A percentile compares a stretch with the other conserved stretches of the same genome.
These are phyloP conservation scores for Grammomys dolichurus DNA, from an alignment of 2,113 vertebrate species.

Conservation along the genomic window DNA sequence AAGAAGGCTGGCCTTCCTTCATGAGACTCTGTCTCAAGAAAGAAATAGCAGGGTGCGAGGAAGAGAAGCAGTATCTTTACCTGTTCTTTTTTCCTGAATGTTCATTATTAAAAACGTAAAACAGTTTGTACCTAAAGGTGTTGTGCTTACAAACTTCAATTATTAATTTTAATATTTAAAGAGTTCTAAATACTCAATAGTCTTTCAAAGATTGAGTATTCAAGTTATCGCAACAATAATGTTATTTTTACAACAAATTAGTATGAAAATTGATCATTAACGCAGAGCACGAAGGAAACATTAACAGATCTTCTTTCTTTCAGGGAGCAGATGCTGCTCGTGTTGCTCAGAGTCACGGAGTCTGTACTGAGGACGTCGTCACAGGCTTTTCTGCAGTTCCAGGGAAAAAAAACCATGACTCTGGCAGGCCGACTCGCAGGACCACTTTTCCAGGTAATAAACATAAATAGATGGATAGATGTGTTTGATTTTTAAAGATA, in stretches of 20 bases:
- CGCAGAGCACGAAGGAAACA: conserved; percentile 61
- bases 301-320: conserved; percentile 82
- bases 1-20: neutral
- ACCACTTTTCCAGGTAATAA: conserved; percentile 96
- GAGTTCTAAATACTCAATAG: conserved; percentile 51
- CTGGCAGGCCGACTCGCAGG: conserved; percentile 97
- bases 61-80: neutral
- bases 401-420: conserved; percentile 94
- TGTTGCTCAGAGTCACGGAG: conserved; percentile 97
- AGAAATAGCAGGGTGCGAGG: neutral
- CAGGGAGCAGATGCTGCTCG: conserved; percentile 98
- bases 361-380: conserved; percentile 98
- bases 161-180: conserved; percentile 61
- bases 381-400: conserved; percentile 93
- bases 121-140: neutral
- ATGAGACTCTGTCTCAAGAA: neutral
- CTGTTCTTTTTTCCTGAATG: neutral
- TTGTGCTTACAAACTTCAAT: neutral
- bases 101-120: conserved; percentile 14
- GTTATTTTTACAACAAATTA: conserved; percentile 43
- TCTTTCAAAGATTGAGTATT: conserved; percentile 48
- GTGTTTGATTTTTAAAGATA: conserved; percentile 40
- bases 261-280: conserved; percentile 68
- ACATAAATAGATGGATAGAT: conserved; percentile 48
- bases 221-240: conserved; percentile 44